Evolutionary conservation across 2,888 invertebrate genomes (phyloP).

Genomic region (Plebejus anna): DNA sequence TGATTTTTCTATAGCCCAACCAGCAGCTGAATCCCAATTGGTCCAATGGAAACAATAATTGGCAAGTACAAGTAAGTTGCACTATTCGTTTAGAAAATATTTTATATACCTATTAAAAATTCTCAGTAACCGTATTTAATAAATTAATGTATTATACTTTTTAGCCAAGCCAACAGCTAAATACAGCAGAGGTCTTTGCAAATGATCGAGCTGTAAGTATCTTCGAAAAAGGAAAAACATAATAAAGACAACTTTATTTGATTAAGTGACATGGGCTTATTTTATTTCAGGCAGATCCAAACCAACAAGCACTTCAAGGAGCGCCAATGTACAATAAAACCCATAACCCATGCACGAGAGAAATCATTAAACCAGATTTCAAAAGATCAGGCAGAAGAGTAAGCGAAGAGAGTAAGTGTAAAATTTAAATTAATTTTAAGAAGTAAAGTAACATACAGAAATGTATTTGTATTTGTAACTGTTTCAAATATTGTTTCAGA

Average conservation of each 20-base stretch:
- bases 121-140: background rate
- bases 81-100: background rate
- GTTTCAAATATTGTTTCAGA: slow-evolving; percentile 23
- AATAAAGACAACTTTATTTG: background rate
- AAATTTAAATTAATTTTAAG: background rate
- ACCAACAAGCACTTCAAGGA: slow-evolving; percentile 10
- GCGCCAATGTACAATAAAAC: slow-evolving; percentile 3
- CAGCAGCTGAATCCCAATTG: background rate
- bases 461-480: background rate
- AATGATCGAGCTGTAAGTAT: slow-evolving; percentile 12
- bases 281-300: background rate
- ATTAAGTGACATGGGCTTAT: background rate
- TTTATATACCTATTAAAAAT: background rate
- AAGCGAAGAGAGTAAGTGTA: slow-evolving; percentile 12
- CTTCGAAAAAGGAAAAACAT: background rate
- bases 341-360: slow-evolving; percentile 4
- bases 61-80: background rate
- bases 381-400: background rate
- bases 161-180: background rate
- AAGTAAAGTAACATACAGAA: background rate
- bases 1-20: background rate
- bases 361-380: background rate
- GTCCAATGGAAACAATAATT: background rate
- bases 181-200: background rate
- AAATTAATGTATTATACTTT: background rate